These are phyloP conservation scores for Drosophila pruinosa DNA, from an alignment of 1,140 invertebrate genomes.

Conservation along the genomic window DNA sequence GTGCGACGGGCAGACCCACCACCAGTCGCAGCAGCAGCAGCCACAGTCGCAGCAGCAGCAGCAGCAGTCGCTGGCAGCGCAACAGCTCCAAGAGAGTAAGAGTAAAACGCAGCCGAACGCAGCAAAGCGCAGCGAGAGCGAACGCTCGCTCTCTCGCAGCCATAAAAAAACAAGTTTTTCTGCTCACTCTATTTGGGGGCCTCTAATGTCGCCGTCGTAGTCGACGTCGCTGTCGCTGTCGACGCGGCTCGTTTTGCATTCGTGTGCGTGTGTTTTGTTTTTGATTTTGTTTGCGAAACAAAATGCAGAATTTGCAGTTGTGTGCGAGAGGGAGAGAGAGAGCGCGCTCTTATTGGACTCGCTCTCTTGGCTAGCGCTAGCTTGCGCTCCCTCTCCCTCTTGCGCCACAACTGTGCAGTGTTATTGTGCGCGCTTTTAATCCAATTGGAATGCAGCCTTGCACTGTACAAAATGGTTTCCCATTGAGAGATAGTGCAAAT, in stretches of 20 bases:
- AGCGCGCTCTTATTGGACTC: conserved; percentile 24
- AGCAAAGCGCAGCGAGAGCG: conserved; percentile 54
- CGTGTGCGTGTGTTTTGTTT: conserved; percentile 38
- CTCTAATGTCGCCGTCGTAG: conserved; percentile 31
- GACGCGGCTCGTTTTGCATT: conserved; percentile 57
- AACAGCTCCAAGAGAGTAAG: conserved; percentile 51
- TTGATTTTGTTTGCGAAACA: conserved; percentile 59
- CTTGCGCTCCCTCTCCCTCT: conserved; percentile 22
- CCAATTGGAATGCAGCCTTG: conserved; percentile 76
- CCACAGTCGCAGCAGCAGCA: conserved; percentile 37
- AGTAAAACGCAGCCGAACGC: conserved; percentile 59
- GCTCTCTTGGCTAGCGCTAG: background rate
- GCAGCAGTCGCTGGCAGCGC: conserved; percentile 45
- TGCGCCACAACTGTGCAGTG: conserved; percentile 45
- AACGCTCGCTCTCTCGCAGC: background rate
- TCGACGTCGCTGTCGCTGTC: conserved; percentile 25
- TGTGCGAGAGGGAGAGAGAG: conserved; percentile 26
- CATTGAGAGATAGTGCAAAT: background rate
- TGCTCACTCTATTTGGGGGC: background rate
- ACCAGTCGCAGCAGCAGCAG: conserved; percentile 38
- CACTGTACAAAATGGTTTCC: conserved; percentile 32
- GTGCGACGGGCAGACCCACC: conserved; percentile 7
- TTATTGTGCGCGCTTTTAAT: conserved; percentile 52
- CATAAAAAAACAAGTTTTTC: conserved; percentile 41
- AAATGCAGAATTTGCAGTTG: conserved; percentile 68